Evolutionary conservation across 2,888 invertebrate genomes (phyloP), one percentile per base, ranked within the genome.

Genomic region (Macropis europaea): DNA sequence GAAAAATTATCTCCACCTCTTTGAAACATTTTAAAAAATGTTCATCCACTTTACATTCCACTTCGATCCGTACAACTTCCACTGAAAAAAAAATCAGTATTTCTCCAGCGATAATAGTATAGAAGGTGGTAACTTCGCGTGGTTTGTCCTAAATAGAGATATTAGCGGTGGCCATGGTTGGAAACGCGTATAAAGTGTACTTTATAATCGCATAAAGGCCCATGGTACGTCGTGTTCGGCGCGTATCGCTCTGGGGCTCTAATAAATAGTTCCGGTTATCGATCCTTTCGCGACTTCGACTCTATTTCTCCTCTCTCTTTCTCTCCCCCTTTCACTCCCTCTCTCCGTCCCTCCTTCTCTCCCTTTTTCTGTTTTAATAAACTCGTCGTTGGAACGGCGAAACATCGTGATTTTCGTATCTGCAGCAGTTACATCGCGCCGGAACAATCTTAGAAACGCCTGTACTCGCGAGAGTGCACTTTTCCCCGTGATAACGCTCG

Each of bases 181-280:
- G 56, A 76, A 66, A 57, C 47, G n/a, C n/a, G 61, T 60, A 73
- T 66, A 70, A 63, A 63, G 57, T 50, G 42, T 48, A 52, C 67
- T 68, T 64, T 71, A 68, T 68, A 68, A 64, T 76, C 70, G 70
- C 56, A 59, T 56, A 69, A 71, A 74, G 64, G 59, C 53, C 30
- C 61, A 26, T 61, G 50, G 66, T 60, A 61, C 75, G 53, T 45
- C 70, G 66, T n/a, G n/a, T 54, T 67, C 75, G 62, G 74, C 73
- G 53, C 76, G 75, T 77, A 75, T 78, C 78, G 64, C 76, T 67
- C 64, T 56, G 76, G 81, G 82, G 76, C 74, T 75, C 80, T 82
- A 83, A 84, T 84, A 85, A 86, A 86, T 82, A 85, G 82, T 84
- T 85, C 81, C 83, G 85, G 76, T 82, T 83, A 84, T 84, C 84